Percentiles rank a stretch among this genome's conserved stretches.
These are phyloP conservation scores for Tachina grossa DNA, from an alignment of 2,888 invertebrate species.

Conservation along the genomic window DNA sequence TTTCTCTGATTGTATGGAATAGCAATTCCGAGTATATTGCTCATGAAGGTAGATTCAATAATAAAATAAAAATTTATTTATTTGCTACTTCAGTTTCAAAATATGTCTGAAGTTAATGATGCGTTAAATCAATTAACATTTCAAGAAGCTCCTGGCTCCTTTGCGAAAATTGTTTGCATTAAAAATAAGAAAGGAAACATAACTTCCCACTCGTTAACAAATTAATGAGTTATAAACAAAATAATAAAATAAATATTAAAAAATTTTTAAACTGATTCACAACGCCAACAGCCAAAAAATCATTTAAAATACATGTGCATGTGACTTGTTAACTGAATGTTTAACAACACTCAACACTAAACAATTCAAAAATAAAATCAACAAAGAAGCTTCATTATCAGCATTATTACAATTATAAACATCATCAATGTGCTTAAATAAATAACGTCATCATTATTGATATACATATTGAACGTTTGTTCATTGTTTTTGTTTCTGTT, in stretches of 20 bases:
- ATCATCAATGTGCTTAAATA: slow-evolving; percentile 7
- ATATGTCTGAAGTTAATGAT: neutral
- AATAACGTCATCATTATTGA: slow-evolving; percentile 32
- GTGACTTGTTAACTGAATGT: slow-evolving; percentile 49
- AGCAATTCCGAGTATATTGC: too few species aligned
- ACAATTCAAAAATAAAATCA: slow-evolving; percentile 9
- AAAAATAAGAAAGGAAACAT: neutral
- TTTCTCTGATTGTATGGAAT: too few species aligned
- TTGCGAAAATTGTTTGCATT: neutral
- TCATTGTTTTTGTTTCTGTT: neutral
- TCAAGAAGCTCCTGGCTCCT: neutral
- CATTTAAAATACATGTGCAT: slow-evolving; percentile 46
- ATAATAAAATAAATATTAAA: slow-evolving; percentile 26
- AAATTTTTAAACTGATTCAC: neutral
- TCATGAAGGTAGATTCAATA: too few species aligned
- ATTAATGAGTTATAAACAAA: slow-evolving; percentile 47
- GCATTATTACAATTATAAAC: slow-evolving; percentile 8
- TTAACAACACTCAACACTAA: slow-evolving; percentile 39
- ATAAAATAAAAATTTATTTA: neutral
- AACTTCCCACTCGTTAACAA: slow-evolving; percentile 40
- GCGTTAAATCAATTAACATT: neutral
- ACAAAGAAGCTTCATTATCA: slow-evolving; percentile 11
- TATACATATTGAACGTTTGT: slow-evolving; percentile 7
- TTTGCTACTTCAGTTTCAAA: neutral
- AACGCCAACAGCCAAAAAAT: slow-evolving; percentile 23